Evolutionary conservation across 2,888 invertebrate genomes (phyloP), one percentile per base, ranked within the genome.

Genomic region (Papilio elwesi): DNA sequence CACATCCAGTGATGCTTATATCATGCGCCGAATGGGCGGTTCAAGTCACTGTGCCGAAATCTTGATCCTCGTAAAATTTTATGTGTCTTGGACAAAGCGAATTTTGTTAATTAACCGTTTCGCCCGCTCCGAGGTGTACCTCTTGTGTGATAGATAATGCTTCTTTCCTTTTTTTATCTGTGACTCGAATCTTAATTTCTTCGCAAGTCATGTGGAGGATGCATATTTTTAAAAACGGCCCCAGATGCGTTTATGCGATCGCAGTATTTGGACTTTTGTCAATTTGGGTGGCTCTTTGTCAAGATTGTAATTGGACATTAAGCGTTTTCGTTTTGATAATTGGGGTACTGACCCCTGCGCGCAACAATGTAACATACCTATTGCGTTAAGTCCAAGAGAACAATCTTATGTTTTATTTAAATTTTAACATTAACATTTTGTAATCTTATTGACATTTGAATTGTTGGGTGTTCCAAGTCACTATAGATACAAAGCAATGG

Each of bases 21-120:
- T 85, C 85, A 47, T 10, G 49, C 79, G 68, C 79, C 81, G 78
- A 82, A 68, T 57, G 78, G 81, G 84, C 86, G 85, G 85, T 83
- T 80, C 80, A 80, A 84, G 83, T 85, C 84, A 83, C 83, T 80
- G 82, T 82, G 76, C 83, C 76, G 84, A 83, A 86, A 93, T 93
- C 93, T 92, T 90, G 92, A 92, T 92, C 85, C 89, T 92, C 92
- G 85, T 93, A 93, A 93, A 93, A 93, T 92, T 92, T 93, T 92
- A 93, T 92, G 92, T 90, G 88, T 88, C 87, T 87, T 88, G 90
- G 87, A 93, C 92, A 92, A 93, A 91, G 91, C 90, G 91, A 91
- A 91, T 92, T 90, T 92, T 88, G 92, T 92, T 93, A 93, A 93
- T 93, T 93, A 93, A 91, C 90, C 85, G 83, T 86, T 88, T 84